Base-by-base conservation (phyloP, 1,140 invertebrate species). In the Anoplolepis gracilipes region DNA sequence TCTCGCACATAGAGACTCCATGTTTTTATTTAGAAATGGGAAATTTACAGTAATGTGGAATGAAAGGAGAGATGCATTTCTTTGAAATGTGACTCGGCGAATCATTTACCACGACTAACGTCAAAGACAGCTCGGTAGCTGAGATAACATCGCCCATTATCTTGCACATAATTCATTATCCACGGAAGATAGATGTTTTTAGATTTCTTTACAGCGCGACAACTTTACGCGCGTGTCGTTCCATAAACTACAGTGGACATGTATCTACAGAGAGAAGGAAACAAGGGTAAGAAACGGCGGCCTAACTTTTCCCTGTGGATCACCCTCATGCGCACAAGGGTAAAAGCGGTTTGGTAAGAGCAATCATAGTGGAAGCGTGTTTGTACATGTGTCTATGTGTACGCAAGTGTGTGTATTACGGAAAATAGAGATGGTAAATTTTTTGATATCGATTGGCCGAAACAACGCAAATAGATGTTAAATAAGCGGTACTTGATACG, bases 101-200 rank as follows among this genome's bases (percentile, higher is more conserved):
- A 4, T 78, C 62, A 72, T 87, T 55, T 77, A 55, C 69, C 62
- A 69, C 55, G 22, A 42, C 30, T 11, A 1, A 19, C 19, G 30
- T 13, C 64, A 39, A 25, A 46, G 69, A 87, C 59, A 36, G 46
- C 62, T 25, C 70, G 81, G 78, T 81, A 81, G 78, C 77, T 59
- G 57, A 86, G 89, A 91, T 92, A 91, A 76, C 87, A 89, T 91
- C 88, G 72, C 4, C 88, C 87, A 90, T 92, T 93, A 92, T 91
- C 87, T 87, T 87, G 85, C 89, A 75, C 85, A 91, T 91, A 90
- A 87, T 92, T 91, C 90, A 87, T 93, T 93, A 92, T 78, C 72
- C 30, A 49, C 81, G 86, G 36, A 30, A 55, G 36, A 19, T 59
- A 33, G 87, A 87, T 89, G 88, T 90, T 90, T 77, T 88, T 85